A percentile compares a stretch with the other conserved stretches of the same genome.
These are phyloP conservation scores for Saguinus imperator DNA, from an alignment of 2,113 vertebrate genomes.

Conservation along the genomic window DNA sequence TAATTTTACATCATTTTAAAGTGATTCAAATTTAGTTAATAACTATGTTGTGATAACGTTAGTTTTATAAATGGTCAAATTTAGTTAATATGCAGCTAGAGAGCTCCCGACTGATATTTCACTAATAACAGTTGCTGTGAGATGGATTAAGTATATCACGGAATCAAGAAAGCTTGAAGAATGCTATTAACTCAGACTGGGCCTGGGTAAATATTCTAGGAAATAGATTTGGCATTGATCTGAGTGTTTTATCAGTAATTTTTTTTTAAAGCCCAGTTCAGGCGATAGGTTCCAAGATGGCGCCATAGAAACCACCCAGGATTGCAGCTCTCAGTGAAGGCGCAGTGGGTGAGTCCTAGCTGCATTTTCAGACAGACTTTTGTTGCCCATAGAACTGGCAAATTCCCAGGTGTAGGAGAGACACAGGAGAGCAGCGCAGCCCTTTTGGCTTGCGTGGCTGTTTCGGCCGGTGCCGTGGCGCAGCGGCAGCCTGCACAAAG, in stretches of 20 bases:
- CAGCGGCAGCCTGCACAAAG: no score
- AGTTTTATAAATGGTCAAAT: not conserved
- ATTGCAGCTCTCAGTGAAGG: no score
- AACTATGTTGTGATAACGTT: not conserved
- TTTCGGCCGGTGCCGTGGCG: no score
- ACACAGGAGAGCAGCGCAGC: no score
- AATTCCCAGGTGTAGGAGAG: no score
- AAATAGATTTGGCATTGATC: not conserved
- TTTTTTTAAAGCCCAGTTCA: slow-evolving; percentile 15
- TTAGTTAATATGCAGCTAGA: not conserved
- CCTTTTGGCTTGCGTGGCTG: no score
- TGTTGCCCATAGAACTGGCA: no score
- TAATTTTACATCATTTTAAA: not conserved
- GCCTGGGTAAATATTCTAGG: not conserved
- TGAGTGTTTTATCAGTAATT: slow-evolving; percentile 11
- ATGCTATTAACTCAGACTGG: not conserved
- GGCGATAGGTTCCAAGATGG: no score
- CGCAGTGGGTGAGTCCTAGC: no score
- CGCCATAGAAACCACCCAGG: no score
- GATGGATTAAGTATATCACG: not conserved
- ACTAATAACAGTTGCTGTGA: not conserved
- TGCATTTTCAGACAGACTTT: no score
- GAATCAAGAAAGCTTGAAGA: not conserved
- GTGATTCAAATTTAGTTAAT: slow-evolving; percentile 21
- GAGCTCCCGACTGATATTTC: not conserved